Conservation (phyloP, 2,888 invertebrate genomes). For the Heliconius ethilla region DNA sequence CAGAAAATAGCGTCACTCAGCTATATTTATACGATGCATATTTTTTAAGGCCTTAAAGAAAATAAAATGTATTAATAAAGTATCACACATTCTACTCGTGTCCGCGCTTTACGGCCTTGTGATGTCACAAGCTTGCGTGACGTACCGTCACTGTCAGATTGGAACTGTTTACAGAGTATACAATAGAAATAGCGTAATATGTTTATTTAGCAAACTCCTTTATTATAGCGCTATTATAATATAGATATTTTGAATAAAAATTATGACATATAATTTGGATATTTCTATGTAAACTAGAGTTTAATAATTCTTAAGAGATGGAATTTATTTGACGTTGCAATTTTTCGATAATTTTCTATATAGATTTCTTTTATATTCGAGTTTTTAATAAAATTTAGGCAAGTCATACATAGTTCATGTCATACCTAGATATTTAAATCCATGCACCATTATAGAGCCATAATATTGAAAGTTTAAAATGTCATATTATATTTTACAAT, state of each 20-base stretch:
- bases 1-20: background rate
- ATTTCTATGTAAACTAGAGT: too few relatives aligned
- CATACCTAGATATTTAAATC: too few relatives aligned
- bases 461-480: too few relatives aligned
- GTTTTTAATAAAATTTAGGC: too few relatives aligned
- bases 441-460: too few relatives aligned
- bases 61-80: slow-evolving; percentile 15
- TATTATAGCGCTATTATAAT: background rate
- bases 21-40: background rate
- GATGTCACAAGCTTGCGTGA: slow-evolving; percentile 51
- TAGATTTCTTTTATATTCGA: too few relatives aligned
- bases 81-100: slow-evolving; percentile 27
- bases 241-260: background rate
- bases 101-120: slow-evolving; percentile 43
- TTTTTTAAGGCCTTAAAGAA: background rate
- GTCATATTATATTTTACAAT: background rate
- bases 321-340: too few relatives aligned
- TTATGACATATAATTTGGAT: background rate
- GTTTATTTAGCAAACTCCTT: slow-evolving; percentile 11
- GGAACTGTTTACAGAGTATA: slow-evolving; percentile 26
- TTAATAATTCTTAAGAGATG: too few relatives aligned
- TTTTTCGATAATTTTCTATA: too few relatives aligned
- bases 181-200: slow-evolving; percentile 23
- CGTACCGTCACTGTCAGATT: slow-evolving; percentile 38
- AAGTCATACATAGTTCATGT: too few relatives aligned